These are phyloP conservation scores for Pseudomugil gertrudae DNA, from an alignment of 2,797 vertebrate genomes.

Conservation along the genomic window DNA sequence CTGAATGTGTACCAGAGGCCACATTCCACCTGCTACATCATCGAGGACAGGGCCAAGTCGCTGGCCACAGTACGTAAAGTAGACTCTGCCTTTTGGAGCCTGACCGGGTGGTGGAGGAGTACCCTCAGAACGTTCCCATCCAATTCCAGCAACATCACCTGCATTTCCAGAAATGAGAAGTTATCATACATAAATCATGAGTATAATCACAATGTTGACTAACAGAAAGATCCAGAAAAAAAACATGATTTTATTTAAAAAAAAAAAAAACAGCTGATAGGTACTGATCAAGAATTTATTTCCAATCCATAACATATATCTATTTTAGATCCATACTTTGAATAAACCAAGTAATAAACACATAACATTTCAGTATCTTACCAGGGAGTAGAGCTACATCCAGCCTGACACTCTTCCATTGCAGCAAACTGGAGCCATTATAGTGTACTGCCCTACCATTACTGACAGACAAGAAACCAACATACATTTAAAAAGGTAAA, in stretches of 20 bases:
- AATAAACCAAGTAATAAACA: slow-evolving; percentile 24
- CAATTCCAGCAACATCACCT: slow-evolving; percentile 96
- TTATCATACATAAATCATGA: slow-evolving; percentile 1
- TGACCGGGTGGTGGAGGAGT: slow-evolving; percentile 96
- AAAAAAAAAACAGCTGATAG: not conserved
- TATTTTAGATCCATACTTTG: slow-evolving; percentile 27
- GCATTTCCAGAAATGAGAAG: slow-evolving; percentile 23
- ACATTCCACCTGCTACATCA: slow-evolving; percentile 98
- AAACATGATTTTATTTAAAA: no score
- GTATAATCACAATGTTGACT: not conserved
- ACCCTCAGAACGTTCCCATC: slow-evolving; percentile 96
- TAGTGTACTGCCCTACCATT: slow-evolving; percentile 98
- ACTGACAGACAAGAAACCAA: slow-evolving; percentile 76
- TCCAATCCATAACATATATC: slow-evolving; percentile 28
- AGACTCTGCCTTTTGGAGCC: slow-evolving; percentile 95
- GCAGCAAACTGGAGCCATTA: slow-evolving; percentile 97
- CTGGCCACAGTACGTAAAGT: slow-evolving; percentile 97
- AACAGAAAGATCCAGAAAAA: not conserved
- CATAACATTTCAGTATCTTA: slow-evolving; percentile 71
- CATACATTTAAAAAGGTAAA: slow-evolving; percentile 27
- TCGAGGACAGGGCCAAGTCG: slow-evolving; percentile 90
- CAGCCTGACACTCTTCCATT: slow-evolving; percentile 98
- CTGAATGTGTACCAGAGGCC: slow-evolving; percentile 98
- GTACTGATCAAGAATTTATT: not conserved
- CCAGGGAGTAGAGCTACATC: slow-evolving; percentile 96